phyloP scores from a whole-genome alignment of 2,113 vertebrate genomes.

The Seriola aureovittata region DNA sequence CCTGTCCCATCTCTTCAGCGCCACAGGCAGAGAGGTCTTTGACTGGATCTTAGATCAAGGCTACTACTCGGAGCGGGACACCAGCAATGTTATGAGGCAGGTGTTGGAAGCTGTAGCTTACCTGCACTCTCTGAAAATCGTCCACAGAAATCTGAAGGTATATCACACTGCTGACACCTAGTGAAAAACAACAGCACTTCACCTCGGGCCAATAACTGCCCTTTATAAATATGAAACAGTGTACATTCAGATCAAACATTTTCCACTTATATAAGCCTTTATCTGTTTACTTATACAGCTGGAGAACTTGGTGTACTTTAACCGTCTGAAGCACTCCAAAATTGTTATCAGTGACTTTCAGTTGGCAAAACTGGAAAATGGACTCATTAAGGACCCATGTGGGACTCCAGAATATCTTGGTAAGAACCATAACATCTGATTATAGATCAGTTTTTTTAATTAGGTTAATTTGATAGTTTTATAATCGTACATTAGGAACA shows the following conservation, averaged over 20 bases:
- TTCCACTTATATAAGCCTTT: neutral
- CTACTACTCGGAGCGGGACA: conserved; percentile 97
- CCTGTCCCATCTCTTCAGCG: conserved; percentile 80
- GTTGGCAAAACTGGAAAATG: conserved; percentile 96
- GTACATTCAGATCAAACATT: neutral
- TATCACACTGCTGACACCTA: conserved; percentile 64
- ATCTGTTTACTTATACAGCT: conserved; percentile 82
- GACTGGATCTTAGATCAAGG: conserved; percentile 99
- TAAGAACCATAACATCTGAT: conserved; percentile 9
- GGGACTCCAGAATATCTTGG: conserved; percentile 98
- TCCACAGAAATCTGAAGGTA: conserved; percentile 98
- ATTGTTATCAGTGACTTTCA: conserved; percentile 99
- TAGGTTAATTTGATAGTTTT: neutral
- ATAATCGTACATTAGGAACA: neutral
- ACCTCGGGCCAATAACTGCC: neutral
- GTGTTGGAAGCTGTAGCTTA: conserved; percentile 97
- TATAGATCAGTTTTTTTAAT: neutral
- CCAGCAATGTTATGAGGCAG: conserved; percentile 98
- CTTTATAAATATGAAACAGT: neutral
- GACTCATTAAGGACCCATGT: conserved; percentile 98
- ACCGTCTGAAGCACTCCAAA: conserved; percentile 98
- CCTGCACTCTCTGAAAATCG: conserved; percentile 95
- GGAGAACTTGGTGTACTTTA: conserved; percentile 98
- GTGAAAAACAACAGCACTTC: conserved; percentile 54
- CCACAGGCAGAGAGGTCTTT: conserved; percentile 97